These are phyloP conservation scores for Cephalopachus bancanus DNA, from an alignment of 2,797 vertebrate species.

Conservation along the genomic window DNA sequence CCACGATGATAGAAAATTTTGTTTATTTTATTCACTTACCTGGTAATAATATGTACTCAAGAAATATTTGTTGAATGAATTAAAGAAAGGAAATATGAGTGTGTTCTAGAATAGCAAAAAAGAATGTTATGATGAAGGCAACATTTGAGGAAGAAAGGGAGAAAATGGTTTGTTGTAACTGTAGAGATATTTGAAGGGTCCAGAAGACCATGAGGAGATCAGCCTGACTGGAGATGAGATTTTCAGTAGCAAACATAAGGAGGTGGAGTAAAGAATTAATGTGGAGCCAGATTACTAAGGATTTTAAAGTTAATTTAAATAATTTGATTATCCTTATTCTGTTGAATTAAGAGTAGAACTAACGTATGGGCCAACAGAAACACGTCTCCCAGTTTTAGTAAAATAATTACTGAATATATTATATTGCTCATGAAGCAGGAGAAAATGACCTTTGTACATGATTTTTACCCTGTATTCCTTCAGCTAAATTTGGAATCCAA, in stretches of 20 bases:
- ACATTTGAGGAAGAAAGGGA: not conserved
- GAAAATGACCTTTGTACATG: not conserved
- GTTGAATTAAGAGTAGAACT: conserved; percentile 2
- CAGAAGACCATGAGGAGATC: not conserved
- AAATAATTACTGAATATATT: not conserved
- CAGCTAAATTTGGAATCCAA: not conserved
- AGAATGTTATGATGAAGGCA: not conserved
- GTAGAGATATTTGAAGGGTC: not conserved
- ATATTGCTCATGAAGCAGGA: not conserved
- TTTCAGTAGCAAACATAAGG: not conserved
- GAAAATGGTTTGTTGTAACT: not conserved
- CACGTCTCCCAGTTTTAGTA: not conserved
- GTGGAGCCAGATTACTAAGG: not conserved
- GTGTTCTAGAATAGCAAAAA: not conserved
- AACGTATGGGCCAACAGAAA: not conserved
- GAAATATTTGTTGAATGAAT: not conserved
- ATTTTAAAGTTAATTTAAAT: conserved; percentile 21
- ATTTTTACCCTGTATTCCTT: not conserved
- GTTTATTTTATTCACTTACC: not conserved
- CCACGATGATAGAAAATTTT: not conserved
- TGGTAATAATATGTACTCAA: not conserved
- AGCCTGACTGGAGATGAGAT: not conserved
- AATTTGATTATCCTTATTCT: not conserved
- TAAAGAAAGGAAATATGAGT: not conserved
- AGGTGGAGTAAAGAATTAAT: not conserved